Base-by-base conservation (phyloP, 1,140 invertebrate species). In the Drosophila santomea region DNA sequence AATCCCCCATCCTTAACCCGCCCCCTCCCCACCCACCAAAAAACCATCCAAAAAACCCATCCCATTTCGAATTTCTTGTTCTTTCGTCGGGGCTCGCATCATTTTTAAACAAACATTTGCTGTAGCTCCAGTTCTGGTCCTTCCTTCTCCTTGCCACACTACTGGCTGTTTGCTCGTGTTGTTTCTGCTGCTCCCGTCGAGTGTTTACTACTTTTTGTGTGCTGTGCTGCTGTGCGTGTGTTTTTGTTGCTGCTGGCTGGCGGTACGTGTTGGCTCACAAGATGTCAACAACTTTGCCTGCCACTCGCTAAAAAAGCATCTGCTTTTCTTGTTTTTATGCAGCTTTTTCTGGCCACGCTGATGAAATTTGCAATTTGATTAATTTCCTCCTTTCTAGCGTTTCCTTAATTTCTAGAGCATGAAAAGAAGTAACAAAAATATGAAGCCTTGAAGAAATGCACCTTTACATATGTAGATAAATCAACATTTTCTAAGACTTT, bases 71-170 rank as follows among this genome's bases (percentile, higher is more conserved):
- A 72, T 17, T 32, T 39, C 44, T 35, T 17, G 23, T 43, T 50
- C 59, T 15, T 44, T 23, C 74, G 23, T 28, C 56, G 62, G 35
- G 38, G 41, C 36, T 85, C 77, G 79, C 84, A 83, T 83, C 77
- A 83, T 80, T 88, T 83, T 88, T 83, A 88, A 88, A 51, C 79
- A 88, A 88, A 88, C 84, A 88, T 84, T 88, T 88, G 77, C 74
- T 48, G 63, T 45, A 35, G 58, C 50, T 54, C 36, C 61, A 23
- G 43, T 20, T 20, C 43, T 20, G 41, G 36, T 60, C 23, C 39
- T 50, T 50, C 51, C 55, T 38, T 54, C 25, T 14, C 67, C 50
- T 68, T 56, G 48, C 48, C 68, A 44, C 68, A 44, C 55, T 62
- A 47, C 41, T 74, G 39, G 47, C 56, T 78, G 44, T 69, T 55